Base-by-base conservation (phyloP, 2,888 invertebrate species). In the Nysson spinosus region DNA sequence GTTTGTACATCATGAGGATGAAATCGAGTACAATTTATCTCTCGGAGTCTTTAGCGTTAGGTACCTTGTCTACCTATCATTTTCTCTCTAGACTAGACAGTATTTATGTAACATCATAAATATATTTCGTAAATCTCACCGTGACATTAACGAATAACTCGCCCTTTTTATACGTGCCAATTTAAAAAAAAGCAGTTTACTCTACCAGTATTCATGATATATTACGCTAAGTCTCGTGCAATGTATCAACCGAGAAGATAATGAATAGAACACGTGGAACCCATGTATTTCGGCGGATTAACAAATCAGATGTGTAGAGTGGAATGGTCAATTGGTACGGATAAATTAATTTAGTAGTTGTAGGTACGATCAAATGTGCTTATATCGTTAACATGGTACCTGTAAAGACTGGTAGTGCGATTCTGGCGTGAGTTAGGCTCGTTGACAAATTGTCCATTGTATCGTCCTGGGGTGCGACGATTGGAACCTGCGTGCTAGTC, bases 381-480 rank as follows among this genome's bases (percentile, higher is more conserved):
- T 52, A 42, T 57, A 57, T 50, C 61, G 37, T 54, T 61, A 55
- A 47, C 40, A 34, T 14, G 52, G 63, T 40, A 56, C 55, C 54
- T 44, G 56, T 44, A 57, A 72, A 72, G 76, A 69, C 60, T 61
- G 63, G 47, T 54, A 28, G 49, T 34, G 57, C 55, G 58, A 62
- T 72, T 62, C 72, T 64, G 69, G 63, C 63, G 51, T 58, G 62
- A 54, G 61, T 64, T 67, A 69, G 72, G 74, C 67, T 65, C 67
- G 75, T 69, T 74, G 76, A 76, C 77, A 75, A 76, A 77, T 76
- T 72, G 77, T 77, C 74, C 67, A 77, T 77, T 76, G 75, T 72
- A 72, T 72, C 72, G 32, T 69, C 56, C 44, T 43, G 44, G 43
- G 60, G 42, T 32, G 64, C 58, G 56, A 67, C 64, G 69, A 77